Evolutionary conservation across 2,888 invertebrate genomes (phyloP).

Genomic region (Apodemia mormo): DNA sequence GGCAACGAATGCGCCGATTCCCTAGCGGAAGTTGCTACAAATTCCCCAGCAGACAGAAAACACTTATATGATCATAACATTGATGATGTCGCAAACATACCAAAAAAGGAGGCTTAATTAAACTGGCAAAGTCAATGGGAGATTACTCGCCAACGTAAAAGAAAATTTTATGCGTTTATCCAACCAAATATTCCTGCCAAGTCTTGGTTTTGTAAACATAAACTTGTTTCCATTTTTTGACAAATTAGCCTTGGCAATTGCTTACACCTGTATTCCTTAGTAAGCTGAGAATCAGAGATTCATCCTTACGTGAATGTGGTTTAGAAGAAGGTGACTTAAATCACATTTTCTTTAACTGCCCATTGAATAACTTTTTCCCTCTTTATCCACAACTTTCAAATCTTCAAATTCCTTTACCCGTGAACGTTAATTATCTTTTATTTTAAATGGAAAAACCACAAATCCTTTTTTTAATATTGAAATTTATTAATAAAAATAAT

Average conservation of each 20-base stretch:
- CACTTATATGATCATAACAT: too few relatives aligned
- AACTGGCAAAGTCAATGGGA: background rate
- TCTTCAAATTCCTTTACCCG: too few relatives aligned
- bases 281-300: background rate
- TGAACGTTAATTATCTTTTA: too few relatives aligned
- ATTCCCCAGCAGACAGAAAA: too few relatives aligned
- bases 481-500: too few relatives aligned
- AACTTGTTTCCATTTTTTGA: background rate
- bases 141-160: background rate
- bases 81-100: constrained; percentile 1
- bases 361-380: too few relatives aligned
- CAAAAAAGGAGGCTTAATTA: background rate
- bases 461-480: background rate
- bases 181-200: background rate
- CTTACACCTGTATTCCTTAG: background rate
- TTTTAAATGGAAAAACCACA: too few relatives aligned
- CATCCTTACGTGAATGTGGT: background rate
- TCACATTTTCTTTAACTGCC: too few relatives aligned
- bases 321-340: background rate
- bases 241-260: background rate
- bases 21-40: too few relatives aligned
- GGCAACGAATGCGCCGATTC: too few relatives aligned
- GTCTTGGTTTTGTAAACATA: background rate
- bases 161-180: background rate
- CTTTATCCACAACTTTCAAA: too few relatives aligned